phyloP scores from a whole-genome alignment of 1,140 invertebrate species.

The Halictus rubicundus region DNA sequence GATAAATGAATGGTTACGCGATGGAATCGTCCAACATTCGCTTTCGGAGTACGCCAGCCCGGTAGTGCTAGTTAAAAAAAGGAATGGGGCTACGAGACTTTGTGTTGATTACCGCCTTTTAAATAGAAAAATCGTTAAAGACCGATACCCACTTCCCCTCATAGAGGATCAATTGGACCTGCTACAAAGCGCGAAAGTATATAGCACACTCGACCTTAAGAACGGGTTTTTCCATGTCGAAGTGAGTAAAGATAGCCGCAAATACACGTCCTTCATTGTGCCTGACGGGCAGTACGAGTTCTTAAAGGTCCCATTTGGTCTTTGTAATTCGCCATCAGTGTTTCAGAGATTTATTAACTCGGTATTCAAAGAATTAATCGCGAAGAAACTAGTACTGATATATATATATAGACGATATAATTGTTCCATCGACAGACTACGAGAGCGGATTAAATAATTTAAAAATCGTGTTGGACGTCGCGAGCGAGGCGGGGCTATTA shows the following conservation, averaged over 20 bases:
- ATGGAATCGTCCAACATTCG: not conserved
- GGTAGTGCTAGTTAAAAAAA: slow-evolving; percentile 1
- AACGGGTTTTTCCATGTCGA: slow-evolving; percentile 4
- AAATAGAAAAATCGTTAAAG: not conserved
- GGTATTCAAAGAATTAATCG: too few relatives aligned
- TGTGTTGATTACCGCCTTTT: not conserved
- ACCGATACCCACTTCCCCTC: slow-evolving; percentile 3
- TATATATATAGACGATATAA: not conserved
- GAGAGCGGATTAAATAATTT: too few relatives aligned
- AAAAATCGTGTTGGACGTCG: not conserved
- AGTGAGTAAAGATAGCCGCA: not conserved
- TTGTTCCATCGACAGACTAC: not conserved
- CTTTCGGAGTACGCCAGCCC: slow-evolving; percentile 4
- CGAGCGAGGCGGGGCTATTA: not conserved
- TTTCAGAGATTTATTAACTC: too few relatives aligned
- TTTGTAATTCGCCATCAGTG: not conserved
- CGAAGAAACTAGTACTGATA: too few relatives aligned
- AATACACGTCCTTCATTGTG: slow-evolving; percentile 6
- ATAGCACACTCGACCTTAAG: slow-evolving; percentile 4
- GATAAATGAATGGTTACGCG: not conserved
- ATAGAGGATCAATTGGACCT: slow-evolving; percentile 6
- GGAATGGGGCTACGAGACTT: not conserved
- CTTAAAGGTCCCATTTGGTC: slow-evolving; percentile 3
- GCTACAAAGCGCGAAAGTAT: not conserved
- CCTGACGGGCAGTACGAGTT: slow-evolving; percentile 7